A percentile compares a stretch with the other conserved stretches of the same genome.
phyloP scores from a whole-genome alignment of 2,797 vertebrate genomes.

The Rhinogobio ventralis region DNA sequence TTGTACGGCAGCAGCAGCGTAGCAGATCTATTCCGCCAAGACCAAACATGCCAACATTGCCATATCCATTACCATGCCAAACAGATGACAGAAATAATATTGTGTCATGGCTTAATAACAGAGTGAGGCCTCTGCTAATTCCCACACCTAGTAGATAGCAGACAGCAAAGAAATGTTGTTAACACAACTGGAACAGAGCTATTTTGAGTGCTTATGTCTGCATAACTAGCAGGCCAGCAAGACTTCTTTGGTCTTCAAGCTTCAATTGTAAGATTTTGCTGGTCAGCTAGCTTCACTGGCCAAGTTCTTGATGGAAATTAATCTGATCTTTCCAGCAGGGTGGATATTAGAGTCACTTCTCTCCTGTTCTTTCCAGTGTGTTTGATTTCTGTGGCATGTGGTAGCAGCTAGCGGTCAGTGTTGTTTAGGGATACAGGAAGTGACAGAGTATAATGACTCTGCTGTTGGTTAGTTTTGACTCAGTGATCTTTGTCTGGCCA shows the following conservation, averaged over 20 bases:
- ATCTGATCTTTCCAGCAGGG: not conserved
- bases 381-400: not conserved
- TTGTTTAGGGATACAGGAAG: not conserved
- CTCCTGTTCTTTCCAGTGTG: not conserved
- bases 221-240: not conserved
- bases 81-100: too few relatives aligned
- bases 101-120: too few relatives aligned
- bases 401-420: not conserved
- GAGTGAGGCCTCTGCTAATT: too few relatives aligned
- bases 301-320: not conserved
- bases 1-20: too few relatives aligned
- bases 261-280: not conserved
- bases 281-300: not conserved
- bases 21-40: too few relatives aligned
- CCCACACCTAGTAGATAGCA: too few relatives aligned
- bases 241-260: not conserved
- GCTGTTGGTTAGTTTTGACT: conserved; percentile 5
- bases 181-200: not conserved
- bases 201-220: not conserved
- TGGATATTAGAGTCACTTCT: not conserved
- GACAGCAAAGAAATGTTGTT: not conserved
- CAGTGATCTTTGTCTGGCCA: not conserved
- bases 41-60: too few relatives aligned
- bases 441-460: not conserved
- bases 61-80: too few relatives aligned